Evolutionary conservation across 2,113 vertebrate genomes (phyloP).

Genomic region (Sclerurus mexicanus): DNA sequence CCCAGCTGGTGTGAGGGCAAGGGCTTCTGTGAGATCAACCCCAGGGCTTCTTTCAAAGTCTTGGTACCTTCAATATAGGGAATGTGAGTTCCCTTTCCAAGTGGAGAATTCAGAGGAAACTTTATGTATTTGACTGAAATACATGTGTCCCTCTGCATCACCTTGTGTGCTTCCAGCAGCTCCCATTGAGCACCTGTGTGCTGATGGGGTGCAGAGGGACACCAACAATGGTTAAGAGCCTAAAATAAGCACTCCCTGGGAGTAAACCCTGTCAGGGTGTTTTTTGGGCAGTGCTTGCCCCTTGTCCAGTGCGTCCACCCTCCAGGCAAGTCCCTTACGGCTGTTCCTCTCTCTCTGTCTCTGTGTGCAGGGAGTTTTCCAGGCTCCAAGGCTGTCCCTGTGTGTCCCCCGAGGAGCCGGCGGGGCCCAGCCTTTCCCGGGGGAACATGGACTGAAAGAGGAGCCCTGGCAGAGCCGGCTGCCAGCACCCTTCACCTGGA

Average conservation of each 20-base stretch:
- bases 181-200: not conserved
- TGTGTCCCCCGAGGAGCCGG: not conserved
- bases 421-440: conserved; percentile 25
- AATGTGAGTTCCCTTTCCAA: not conserved
- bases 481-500: conserved; percentile 32
- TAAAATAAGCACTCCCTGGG: not conserved
- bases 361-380: conserved; percentile 54
- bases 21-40: not conserved
- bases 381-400: conserved; percentile 43
- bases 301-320: not conserved
- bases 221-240: not conserved
- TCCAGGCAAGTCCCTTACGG: not conserved
- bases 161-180: not conserved
- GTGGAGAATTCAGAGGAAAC: not conserved
- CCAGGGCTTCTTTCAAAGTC: not conserved
- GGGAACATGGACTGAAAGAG: conserved; percentile 47
- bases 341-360: not conserved
- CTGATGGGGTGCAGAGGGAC: not conserved
- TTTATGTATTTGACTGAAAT: not conserved
- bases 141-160: not conserved
- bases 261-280: rapidly evolving
- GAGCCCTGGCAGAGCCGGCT: conserved; percentile 49
- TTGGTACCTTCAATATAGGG: rapidly evolving
- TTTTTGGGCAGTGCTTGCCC: not conserved
- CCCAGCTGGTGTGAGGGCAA: not conserved